These are phyloP conservation scores for Falco cherrug DNA, from an alignment of 2,797 vertebrate species.

Conservation along the genomic window DNA sequence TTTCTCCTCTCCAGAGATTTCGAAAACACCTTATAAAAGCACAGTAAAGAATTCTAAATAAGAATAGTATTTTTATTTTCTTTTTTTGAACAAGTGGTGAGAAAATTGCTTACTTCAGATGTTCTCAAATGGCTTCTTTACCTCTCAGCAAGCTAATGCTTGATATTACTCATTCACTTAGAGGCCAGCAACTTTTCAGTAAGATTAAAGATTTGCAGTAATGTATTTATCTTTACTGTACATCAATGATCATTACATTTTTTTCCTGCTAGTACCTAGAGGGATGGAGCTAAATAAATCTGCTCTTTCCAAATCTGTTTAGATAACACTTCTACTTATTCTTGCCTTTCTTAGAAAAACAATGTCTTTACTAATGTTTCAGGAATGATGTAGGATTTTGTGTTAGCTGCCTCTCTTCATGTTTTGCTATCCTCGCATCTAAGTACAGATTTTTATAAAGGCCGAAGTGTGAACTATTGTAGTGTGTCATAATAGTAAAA, in stretches of 20 bases:
- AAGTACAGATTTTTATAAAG: not conserved
- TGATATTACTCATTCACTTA: not conserved
- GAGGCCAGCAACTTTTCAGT: not conserved
- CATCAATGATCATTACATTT: not conserved
- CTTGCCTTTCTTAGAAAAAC: not conserved
- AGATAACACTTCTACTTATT: not conserved
- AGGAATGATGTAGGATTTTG: not conserved
- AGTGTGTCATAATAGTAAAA: not conserved
- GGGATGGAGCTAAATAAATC: constrained; percentile 1
- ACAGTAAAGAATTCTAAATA: not conserved
- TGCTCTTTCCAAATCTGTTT: not conserved
- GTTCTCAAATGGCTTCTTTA: not conserved
- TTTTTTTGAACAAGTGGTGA: not conserved
- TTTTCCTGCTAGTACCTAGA: not conserved
- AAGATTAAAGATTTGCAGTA: constrained; percentile 24
- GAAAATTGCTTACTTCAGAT: not conserved
- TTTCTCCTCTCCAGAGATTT: not conserved
- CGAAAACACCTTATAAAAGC: not conserved
- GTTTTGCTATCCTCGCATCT: not conserved
- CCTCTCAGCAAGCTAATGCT: not conserved
- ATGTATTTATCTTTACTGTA: constrained; percentile 30
- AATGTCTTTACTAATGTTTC: not conserved
- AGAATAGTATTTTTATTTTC: not conserved
- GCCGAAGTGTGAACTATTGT: not conserved
- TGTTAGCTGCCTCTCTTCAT: not conserved